phyloP scores from a whole-genome alignment of 2,888 invertebrate genomes.

The Nasonia oneida region DNA sequence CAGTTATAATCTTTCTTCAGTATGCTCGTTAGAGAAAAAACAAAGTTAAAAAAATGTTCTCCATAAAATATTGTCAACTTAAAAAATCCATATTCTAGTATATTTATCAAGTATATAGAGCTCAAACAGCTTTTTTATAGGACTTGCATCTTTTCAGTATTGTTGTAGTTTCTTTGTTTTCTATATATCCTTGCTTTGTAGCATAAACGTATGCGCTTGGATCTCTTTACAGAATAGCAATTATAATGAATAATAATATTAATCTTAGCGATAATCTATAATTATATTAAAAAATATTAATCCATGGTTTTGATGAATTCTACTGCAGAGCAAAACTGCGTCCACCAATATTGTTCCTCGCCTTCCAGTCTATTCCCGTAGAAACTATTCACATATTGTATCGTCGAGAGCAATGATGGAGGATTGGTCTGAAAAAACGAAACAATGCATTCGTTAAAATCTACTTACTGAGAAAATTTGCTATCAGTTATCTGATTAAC shows the following conservation, averaged over 20 bases:
- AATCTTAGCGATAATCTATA: conserved; percentile 46
- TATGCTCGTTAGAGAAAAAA: conserved; percentile 34
- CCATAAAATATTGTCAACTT: conserved; percentile 38
- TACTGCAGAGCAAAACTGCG: conserved; percentile 97
- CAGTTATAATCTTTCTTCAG: conserved; percentile 18
- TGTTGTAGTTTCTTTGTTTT: background rate
- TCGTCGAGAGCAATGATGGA: conserved; percentile 94
- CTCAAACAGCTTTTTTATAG: conserved; percentile 43
- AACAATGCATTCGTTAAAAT: background rate
- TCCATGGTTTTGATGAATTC: conserved; percentile 99
- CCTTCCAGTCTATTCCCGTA: conserved; percentile 91
- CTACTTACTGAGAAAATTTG: background rate
- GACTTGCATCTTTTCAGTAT: conserved; percentile 31
- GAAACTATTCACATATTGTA: conserved; percentile 97
- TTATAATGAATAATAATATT: conserved; percentile 53
- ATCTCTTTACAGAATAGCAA: conserved; percentile 57
- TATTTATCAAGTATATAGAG: conserved; percentile 34
- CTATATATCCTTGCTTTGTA: conserved; percentile 11
- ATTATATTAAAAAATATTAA: conserved; percentile 79
- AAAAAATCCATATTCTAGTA: conserved; percentile 28
- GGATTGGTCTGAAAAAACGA: conserved; percentile 90
- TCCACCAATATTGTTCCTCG: conserved; percentile 99
- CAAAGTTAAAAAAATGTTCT: conserved; percentile 41
- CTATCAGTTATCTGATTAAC: background rate
- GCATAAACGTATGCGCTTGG: conserved; percentile 51